Conservation (phyloP, 2,113 vertebrate species). For the Odontophorus gujanensis region DNA sequence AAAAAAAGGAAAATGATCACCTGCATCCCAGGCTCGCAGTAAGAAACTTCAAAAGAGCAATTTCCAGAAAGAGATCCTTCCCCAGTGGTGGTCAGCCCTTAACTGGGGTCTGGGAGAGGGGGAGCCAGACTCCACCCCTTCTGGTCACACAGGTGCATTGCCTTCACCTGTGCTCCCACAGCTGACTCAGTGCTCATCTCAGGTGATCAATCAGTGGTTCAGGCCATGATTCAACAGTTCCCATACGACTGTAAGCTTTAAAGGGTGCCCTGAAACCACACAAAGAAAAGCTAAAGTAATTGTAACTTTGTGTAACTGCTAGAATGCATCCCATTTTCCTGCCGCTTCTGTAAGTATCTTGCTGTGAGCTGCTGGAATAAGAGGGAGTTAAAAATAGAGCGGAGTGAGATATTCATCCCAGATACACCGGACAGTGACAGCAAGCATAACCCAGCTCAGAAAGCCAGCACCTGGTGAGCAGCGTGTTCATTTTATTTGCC, state of each 20-base stretch:
- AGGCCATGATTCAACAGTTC: too few relatives aligned
- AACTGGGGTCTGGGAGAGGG: too few relatives aligned
- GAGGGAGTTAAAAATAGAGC: not conserved
- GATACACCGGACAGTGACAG: not conserved
- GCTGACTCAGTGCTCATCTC: too few relatives aligned
- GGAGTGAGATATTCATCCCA: not conserved
- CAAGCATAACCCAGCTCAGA: not conserved
- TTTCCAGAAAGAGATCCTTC: too few relatives aligned
- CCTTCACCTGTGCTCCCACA: too few relatives aligned
- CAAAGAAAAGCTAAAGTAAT: not conserved
- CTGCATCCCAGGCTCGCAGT: too few relatives aligned
- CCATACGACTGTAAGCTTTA: not conserved
- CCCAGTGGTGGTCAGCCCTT: too few relatives aligned
- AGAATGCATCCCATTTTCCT: not conserved
- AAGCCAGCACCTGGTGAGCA: not conserved
- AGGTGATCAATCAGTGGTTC: too few relatives aligned
- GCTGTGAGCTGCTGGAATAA: not conserved
- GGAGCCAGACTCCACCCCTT: too few relatives aligned
- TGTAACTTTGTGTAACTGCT: not conserved
- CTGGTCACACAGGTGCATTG: too few relatives aligned
- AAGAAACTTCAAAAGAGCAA: too few relatives aligned
- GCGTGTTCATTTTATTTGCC: constrained; percentile 45
- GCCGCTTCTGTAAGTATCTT: not conserved
- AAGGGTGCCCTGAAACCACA: not conserved
- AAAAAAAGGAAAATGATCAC: too few relatives aligned